Evolutionary conservation across 2,797 vertebrate species (phyloP).

Genomic region (Philypnodon macrostomus): DNA sequence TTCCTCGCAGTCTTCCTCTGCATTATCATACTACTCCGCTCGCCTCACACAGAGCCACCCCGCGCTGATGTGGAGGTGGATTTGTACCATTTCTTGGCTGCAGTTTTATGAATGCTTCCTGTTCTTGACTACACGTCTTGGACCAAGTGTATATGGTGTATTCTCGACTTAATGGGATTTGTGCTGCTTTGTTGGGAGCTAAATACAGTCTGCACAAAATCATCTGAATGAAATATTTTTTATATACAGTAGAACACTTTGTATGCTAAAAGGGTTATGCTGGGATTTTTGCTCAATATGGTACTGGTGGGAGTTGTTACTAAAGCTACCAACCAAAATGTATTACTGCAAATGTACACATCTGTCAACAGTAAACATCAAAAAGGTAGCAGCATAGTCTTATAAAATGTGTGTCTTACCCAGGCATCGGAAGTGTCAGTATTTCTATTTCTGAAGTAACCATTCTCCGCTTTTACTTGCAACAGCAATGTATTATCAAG

Average conservation of each 20-base stretch:
- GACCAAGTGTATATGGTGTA: constrained; percentile 25
- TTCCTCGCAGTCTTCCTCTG: constrained; percentile 35
- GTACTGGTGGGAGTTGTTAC: background rate
- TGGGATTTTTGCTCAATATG: constrained; percentile 1
- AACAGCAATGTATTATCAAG: too few relatives aligned
- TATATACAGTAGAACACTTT: background rate
- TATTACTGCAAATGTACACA: too few relatives aligned
- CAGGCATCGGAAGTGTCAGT: too few relatives aligned
- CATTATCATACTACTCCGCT: constrained; percentile 32
- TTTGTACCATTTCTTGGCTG: constrained; percentile 8
- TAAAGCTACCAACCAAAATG: too few relatives aligned
- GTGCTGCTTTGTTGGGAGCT: constrained; percentile 3
- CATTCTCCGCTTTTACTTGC: too few relatives aligned
- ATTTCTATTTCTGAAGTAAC: too few relatives aligned
- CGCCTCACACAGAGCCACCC: constrained; percentile 32
- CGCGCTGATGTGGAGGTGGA: constrained; percentile 7
- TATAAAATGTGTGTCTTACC: too few relatives aligned
- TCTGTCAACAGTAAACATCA: too few relatives aligned
- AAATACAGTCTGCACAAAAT: constrained; percentile 1
- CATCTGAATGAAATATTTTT: constrained; percentile 4
- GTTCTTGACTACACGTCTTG: constrained; percentile 28
- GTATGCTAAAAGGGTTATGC: constrained; percentile 8
- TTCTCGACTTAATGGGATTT: constrained; percentile 8
- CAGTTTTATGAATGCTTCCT: constrained; percentile 33
- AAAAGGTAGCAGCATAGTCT: too few relatives aligned